Base-by-base conservation (phyloP, 2,113 vertebrate genomes). In the Callocephalon fimbriatum region DNA sequence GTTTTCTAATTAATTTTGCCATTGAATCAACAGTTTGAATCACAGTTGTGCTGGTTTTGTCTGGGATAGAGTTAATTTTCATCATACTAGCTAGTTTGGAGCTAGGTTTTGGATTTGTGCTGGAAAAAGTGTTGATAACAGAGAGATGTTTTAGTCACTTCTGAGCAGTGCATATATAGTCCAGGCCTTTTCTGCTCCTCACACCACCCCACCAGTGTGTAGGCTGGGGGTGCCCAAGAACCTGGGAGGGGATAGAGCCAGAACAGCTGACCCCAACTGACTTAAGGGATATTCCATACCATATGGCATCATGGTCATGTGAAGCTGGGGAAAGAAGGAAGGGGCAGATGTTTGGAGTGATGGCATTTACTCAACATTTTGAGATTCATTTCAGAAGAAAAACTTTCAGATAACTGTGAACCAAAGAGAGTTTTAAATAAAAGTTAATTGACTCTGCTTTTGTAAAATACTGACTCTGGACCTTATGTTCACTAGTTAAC, bases 401-500 rank as follows among this genome's bases (percentile, higher is more conserved):
- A 88, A 53, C 7, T 22, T 91, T 56, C 25, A 82, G 47, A 61
- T 71, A 50, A 87, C 73, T 63, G 27, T 12, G 29, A 93, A 85
- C 3, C 17, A 61, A 66, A 68, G 13, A 58, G 58, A 76, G 8
- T 87, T 86, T 84, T 80, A 92, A 85, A 75, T 72, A 72, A 86
- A 91, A 93, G 21, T 82, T 91, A 91, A 91, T 81, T 86, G 35
- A 68, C 84, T 87, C 48, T 85, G 56, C 16, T 19, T 80, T 92
- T 91, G n/a, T 78, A 79, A 5, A 3, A 50, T 45, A 86, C 61
- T 56, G 45, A 62, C 45, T 94, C 81, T 54, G 76, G 67, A 83
- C 76, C 80, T 82, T 86, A 88, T 93, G 92, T 88, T 96, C 92
- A 54, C 58, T 75, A 68, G 77, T 88, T 83, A 91, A 67, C 96